Evolutionary conservation across 2,113 vertebrate species (phyloP).

Genomic region (Scomber japonicus): DNA sequence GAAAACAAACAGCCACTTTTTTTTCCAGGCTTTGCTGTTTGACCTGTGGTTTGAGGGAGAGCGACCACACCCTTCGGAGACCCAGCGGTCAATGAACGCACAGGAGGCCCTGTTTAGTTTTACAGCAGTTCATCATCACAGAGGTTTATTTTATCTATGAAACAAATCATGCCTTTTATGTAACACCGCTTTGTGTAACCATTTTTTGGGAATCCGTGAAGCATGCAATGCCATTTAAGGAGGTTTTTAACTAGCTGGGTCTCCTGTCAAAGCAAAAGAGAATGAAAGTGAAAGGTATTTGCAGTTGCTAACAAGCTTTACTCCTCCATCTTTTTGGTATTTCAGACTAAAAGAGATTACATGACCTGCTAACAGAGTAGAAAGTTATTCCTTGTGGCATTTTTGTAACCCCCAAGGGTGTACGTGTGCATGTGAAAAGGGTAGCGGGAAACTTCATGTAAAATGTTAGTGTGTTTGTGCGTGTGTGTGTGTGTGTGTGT

Average conservation of each 20-base stretch:
- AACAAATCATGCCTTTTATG: constrained; percentile 56
- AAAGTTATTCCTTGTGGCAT: constrained; percentile 44
- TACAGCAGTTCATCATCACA: constrained; percentile 36
- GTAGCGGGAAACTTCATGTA: constrained; percentile 20
- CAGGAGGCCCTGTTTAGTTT: constrained; percentile 51
- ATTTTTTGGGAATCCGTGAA: constrained; percentile 45
- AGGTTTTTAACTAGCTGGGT: constrained; percentile 52
- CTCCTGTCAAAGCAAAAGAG: constrained; percentile 38
- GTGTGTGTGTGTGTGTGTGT: constrained; percentile 37
- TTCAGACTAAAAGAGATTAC: constrained; percentile 56
- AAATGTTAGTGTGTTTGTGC: constrained; percentile 27
- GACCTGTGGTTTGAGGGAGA: constrained; percentile 43
- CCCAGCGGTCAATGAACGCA: constrained; percentile 33
- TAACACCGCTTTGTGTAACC: constrained; percentile 14
- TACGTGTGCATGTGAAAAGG: constrained; percentile 34
- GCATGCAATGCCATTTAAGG: constrained; percentile 73
- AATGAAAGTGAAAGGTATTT: constrained; percentile 55
- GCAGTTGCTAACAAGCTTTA: constrained; percentile 56
- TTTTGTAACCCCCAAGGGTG: constrained; percentile 23
- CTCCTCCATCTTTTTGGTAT: constrained; percentile 46
- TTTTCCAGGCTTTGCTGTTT: constrained; percentile 56
- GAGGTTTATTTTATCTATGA: constrained; percentile 56
- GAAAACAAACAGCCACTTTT: constrained; percentile 67
- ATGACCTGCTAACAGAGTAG: constrained; percentile 50
- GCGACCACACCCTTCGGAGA: constrained; percentile 57